Conservation (phyloP, 2,888 invertebrate genomes). For the Homarus gammarus region DNA sequence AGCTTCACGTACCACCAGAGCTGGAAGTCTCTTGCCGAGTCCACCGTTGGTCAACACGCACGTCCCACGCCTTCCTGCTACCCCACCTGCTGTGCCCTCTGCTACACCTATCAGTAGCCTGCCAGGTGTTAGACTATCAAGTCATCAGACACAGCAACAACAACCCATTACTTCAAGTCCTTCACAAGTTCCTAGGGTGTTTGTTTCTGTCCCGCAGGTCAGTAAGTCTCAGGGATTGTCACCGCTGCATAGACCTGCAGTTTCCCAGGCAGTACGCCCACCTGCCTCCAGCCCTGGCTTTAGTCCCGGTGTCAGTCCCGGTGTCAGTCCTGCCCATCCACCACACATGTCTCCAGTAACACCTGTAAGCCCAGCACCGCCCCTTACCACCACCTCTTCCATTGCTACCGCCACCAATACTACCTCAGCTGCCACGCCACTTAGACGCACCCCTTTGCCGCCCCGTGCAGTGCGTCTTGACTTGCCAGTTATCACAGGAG, state of each 20-base stretch:
- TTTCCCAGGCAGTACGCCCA: constrained; percentile 59
- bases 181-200: constrained; percentile 74
- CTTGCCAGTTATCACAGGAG: constrained; percentile 38
- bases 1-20: constrained; percentile 70
- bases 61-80: constrained; percentile 47
- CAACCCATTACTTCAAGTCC: constrained; percentile 70
- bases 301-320: constrained; percentile 67
- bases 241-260: constrained; percentile 66
- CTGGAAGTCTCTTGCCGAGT: constrained; percentile 49
- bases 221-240: constrained; percentile 72
- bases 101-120: constrained; percentile 75
- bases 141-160: constrained; percentile 54
- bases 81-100: constrained; percentile 68
- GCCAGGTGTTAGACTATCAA: constrained; percentile 71
- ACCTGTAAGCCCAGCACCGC: constrained; percentile 58
- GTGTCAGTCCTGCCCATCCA: constrained; percentile 68
- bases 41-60: constrained; percentile 50
- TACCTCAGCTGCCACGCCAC: constrained; percentile 55
- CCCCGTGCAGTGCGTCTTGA: constrained; percentile 45
- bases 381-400: constrained; percentile 63
- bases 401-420: constrained; percentile 67
- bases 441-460: constrained; percentile 48
- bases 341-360: constrained; percentile 60
- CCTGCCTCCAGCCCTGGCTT: constrained; percentile 63
- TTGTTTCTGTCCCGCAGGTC: constrained; percentile 69